A percentile compares a stretch with the other conserved stretches of the same genome.
phyloP scores from a whole-genome alignment of 1,140 invertebrate genomes.

The Homalodisca vitripennis region DNA sequence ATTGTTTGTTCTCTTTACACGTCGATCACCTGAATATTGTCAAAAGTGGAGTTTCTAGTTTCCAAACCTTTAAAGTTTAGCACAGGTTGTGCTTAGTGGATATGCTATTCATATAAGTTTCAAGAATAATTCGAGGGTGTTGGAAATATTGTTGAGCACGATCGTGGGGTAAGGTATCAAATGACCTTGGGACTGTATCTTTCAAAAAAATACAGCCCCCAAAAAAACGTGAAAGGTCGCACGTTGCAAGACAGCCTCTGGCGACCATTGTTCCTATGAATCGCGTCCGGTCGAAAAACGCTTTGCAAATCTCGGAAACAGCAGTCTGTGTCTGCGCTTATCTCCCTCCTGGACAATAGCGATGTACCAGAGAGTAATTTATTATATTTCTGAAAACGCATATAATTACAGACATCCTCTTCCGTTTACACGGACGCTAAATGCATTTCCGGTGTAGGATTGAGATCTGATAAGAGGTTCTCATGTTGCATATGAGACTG shows the following conservation, averaged over 20 bases:
- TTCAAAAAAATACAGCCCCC: not conserved
- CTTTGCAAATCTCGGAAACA: not conserved
- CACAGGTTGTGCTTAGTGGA: too few species aligned
- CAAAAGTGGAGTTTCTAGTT: too few species aligned
- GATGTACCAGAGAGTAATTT: not conserved
- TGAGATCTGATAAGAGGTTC: constrained; percentile 9
- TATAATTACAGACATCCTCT: constrained; percentile 10
- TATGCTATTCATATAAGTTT: too few species aligned
- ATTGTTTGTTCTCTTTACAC: too few species aligned
- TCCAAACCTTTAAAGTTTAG: too few species aligned
- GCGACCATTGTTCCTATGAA: not conserved
- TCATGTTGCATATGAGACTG: too few species aligned
- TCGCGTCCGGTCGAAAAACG: not conserved
- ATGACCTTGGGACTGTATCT: too few species aligned
- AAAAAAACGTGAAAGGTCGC: not conserved
- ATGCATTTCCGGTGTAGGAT: constrained; percentile 3
- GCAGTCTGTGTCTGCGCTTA: not conserved
- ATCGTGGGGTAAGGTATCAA: too few species aligned
- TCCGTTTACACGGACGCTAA: constrained; percentile 12
- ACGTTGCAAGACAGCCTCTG: not conserved
- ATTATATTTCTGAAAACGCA: constrained; percentile 11
- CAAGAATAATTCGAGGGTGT: too few species aligned
- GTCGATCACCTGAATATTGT: too few species aligned
- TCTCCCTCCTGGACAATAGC: not conserved
- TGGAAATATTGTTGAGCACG: too few species aligned